A percentile compares a stretch with the other conserved stretches of the same genome.
These are phyloP conservation scores for Arctocebus calabarensis DNA, from an alignment of 2,797 vertebrate genomes.

Conservation along the genomic window DNA sequence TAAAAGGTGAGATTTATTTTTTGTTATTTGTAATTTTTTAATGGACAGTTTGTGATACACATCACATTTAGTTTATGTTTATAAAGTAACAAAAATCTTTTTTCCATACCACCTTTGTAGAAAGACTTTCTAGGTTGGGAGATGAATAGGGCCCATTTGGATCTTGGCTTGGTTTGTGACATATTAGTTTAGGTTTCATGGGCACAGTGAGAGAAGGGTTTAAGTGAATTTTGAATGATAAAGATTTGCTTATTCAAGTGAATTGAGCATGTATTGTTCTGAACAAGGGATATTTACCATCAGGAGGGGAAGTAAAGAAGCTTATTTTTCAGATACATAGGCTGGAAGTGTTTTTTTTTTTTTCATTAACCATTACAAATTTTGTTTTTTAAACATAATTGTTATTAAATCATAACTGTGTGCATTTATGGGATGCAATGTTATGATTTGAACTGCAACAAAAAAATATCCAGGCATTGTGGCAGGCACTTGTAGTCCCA, in stretches of 20 bases:
- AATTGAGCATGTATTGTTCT: neutral
- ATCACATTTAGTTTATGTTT: neutral
- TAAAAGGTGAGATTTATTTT: neutral
- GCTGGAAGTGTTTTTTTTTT: neutral
- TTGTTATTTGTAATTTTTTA: neutral
- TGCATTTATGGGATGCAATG: too few species aligned
- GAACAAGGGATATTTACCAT: neutral
- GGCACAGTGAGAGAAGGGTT: neutral
- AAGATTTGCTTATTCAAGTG: neutral
- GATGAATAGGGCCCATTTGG: neutral
- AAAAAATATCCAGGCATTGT: too few species aligned
- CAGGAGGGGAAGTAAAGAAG: neutral
- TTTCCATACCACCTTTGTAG: neutral
- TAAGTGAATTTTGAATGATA: neutral
- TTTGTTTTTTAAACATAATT: too few species aligned
- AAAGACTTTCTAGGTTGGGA: neutral
- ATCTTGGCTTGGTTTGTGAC: neutral
- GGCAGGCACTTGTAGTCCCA: too few species aligned
- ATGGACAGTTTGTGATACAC: neutral
- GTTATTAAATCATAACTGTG: too few species aligned
- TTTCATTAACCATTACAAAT: too few species aligned
- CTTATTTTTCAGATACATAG: neutral
- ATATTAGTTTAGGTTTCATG: neutral
- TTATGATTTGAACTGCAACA: too few species aligned
- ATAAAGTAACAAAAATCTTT: neutral